Evolutionary conservation across 2,113 vertebrate genomes (phyloP), one percentile per base, ranked within the genome.

Genomic region (Furnarius figulus): DNA sequence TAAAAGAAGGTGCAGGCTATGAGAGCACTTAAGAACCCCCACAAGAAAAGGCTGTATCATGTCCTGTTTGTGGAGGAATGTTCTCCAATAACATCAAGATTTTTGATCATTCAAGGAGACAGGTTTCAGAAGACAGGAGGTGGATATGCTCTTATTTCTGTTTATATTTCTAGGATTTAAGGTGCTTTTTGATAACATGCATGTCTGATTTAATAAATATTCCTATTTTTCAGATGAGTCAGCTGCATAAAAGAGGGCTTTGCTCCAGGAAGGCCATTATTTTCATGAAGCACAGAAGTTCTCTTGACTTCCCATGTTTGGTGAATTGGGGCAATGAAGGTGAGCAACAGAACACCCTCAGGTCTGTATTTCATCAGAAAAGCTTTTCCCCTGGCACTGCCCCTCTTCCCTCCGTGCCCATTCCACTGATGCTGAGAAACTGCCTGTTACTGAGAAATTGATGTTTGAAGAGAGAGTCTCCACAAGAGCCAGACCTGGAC

Each of bases 1-100:
- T 86, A 98, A 98, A 93, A 97, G 98, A 85, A 97, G 95, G 47
- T 97, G 97, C 63, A 97, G 98, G 12, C 53, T 98, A 49, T 96
- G 97, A 16, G 98, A 98, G 72, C 98, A 98, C 92, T 97, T 97
- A 96, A 97, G 98, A 79, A 98, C 97, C 40, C 97, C 94, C 96
- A 98, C 94, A 97, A 94, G 97, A 98, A 94, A 95, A 96, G 20
- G 86, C 98, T 27, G 97, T 97, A 19, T 98, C 98, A 40, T 98
- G 97, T 85, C 98, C 98, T 15, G 87, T 97, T 30, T 98, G 97
- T 42, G 97, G 98, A 89, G 97, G 96, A 95, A 98, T 98, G 97
- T 98, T 98, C 93, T 98, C 98, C 95, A 98, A 93, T 96, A 98
- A 96, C 93, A 98, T 97, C 5, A 97, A 98, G 86, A 70, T 98